Conservation (phyloP, 2,888 invertebrate genomes). For the Lacanobia wlatinum region DNA sequence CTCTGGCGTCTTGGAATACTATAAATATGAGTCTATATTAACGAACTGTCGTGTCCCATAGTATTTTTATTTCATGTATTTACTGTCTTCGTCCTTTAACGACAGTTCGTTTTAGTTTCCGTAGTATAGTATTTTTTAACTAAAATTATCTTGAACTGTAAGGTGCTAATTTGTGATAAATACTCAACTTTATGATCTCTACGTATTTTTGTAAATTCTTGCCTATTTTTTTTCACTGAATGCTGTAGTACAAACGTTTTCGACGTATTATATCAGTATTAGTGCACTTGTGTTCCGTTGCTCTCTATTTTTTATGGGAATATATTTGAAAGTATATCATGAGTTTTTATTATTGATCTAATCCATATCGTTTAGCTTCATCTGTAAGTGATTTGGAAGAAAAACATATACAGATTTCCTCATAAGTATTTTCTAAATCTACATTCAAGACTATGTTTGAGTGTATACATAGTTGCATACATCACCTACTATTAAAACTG, state of each 20-base stretch:
- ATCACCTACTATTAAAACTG: background rate
- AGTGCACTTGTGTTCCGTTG: conserved; percentile 77
- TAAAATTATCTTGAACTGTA: conserved; percentile 42
- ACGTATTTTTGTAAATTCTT: conserved; percentile 73
- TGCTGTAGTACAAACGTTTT: conserved; percentile 76
- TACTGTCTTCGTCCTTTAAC: conserved; percentile 13
- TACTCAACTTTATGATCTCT: conserved; percentile 77
- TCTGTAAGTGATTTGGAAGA: background rate
- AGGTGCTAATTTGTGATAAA: conserved; percentile 81
- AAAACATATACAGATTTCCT: no score
- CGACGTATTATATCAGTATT: conserved; percentile 79
- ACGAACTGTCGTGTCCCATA: conserved; percentile 7
- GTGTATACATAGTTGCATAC: background rate
- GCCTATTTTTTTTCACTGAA: conserved; percentile 70
- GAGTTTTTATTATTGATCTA: conserved; percentile 20
- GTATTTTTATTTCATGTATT: conserved; percentile 1
- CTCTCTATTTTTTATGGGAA: conserved; percentile 76
- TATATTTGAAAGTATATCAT: conserved; percentile 46
- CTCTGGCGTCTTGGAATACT: background rate
- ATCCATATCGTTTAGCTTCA: background rate
- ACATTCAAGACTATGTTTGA: no score
- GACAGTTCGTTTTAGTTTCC: conserved; percentile 28
- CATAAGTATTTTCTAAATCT: background rate
- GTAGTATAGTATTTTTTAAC: conserved; percentile 37
- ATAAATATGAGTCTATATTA: conserved; percentile 24